Percentiles rank a stretch among this genome's conserved stretches.
These are phyloP conservation scores for Abrostola tripartita DNA, from an alignment of 2,888 invertebrate species.

Conservation along the genomic window DNA sequence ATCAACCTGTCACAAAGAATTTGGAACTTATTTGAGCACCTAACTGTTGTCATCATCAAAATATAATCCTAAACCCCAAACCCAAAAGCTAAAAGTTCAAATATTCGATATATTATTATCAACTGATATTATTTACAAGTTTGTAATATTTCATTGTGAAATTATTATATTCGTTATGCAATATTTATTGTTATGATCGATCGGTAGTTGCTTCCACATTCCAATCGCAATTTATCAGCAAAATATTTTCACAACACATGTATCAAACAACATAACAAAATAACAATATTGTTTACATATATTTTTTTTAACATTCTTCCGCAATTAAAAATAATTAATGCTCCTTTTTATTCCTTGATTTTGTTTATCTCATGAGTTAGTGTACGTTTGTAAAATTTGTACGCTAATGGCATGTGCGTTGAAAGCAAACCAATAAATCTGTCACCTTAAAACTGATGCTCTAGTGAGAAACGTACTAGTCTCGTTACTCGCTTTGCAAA, in stretches of 20 bases:
- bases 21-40: too few species aligned
- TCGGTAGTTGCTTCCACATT: constrained; percentile 79
- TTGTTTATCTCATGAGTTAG: constrained; percentile 42
- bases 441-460: constrained; percentile 60
- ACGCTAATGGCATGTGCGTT: constrained; percentile 59
- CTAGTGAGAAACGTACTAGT: constrained; percentile 39
- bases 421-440: constrained; percentile 69
- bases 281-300: constrained; percentile 46
- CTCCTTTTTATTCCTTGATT: constrained; percentile 25
- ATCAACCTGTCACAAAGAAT: too few species aligned
- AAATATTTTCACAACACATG: constrained; percentile 75
- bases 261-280: constrained; percentile 68
- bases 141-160: constrained; percentile 54
- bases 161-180: constrained; percentile 73
- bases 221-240: constrained; percentile 77
- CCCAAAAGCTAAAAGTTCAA: constrained; percentile 18
- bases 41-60: constrained; percentile 12
- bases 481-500: constrained; percentile 50
- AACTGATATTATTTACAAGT: constrained; percentile 34
- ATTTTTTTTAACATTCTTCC: constrained; percentile 43
- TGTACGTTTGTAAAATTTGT: constrained; percentile 38
- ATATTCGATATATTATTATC: constrained; percentile 9
- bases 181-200: constrained; percentile 72
- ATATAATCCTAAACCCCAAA: constrained; percentile 12
- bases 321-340: constrained; percentile 27